A percentile compares a stretch with the other conserved stretches of the same genome.
These are phyloP conservation scores for Hololepta plana DNA, from an alignment of 2,888 invertebrate species.

Conservation along the genomic window DNA sequence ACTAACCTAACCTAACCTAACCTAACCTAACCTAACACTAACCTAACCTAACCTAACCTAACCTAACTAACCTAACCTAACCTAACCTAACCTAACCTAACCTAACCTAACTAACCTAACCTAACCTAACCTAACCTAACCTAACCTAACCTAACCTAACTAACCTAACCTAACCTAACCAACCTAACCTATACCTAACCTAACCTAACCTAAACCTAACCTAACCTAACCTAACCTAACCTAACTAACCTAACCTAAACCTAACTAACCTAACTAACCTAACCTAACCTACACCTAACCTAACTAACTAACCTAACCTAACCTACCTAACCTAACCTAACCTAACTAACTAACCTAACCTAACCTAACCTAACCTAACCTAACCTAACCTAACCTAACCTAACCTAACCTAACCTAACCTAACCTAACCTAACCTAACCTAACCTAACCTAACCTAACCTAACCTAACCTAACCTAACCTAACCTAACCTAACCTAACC, in stretches of 20 bases:
- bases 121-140: slow-evolving; percentile 9
- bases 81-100: slow-evolving; percentile 7
- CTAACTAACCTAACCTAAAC: slow-evolving; percentile 3
- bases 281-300: slow-evolving; percentile 3
- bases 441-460: slow-evolving; percentile 8
- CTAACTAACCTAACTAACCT: slow-evolving; percentile 3
- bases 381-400: no score
- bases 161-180: slow-evolving; percentile 3
- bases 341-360: neutral
- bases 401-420: no score
- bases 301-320: slow-evolving; percentile 5
- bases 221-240: slow-evolving; percentile 6
- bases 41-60: slow-evolving; percentile 8
- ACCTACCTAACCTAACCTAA: slow-evolving; percentile 8
- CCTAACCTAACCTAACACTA: slow-evolving; percentile 10
- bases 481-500: slow-evolving; percentile 9
- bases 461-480: slow-evolving; percentile 9
- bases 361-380: slow-evolving; percentile 9
- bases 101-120: slow-evolving; percentile 9
- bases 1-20: slow-evolving; percentile 12
- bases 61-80: slow-evolving; percentile 6
- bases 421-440: slow-evolving; percentile 7
- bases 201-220: slow-evolving; percentile 6
- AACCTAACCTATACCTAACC: slow-evolving; percentile 2
- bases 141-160: slow-evolving; percentile 7